Conservation (phyloP, 2,113 vertebrate species). For the Channa argus region DNA sequence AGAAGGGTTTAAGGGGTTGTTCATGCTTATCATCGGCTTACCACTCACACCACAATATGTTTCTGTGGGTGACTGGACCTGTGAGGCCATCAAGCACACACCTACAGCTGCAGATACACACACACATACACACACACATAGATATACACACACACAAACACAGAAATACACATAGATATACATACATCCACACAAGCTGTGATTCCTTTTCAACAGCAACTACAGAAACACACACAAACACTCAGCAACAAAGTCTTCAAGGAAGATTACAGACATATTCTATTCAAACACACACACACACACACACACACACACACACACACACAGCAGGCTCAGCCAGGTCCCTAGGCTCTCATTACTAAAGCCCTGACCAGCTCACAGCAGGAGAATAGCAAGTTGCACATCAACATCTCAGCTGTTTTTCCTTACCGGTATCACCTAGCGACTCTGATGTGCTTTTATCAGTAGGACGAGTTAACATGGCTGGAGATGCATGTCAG, state of each 20-base stretch:
- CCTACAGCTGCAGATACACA: not conserved
- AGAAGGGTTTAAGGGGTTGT: not conserved
- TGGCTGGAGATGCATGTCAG: not conserved
- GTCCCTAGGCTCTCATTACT: constrained; percentile 73
- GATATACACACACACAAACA: not conserved
- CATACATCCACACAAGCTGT: constrained; percentile 3
- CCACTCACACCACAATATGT: constrained; percentile 46
- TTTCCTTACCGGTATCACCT: constrained; percentile 33
- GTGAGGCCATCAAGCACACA: not conserved
- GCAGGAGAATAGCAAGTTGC: constrained; percentile 53
- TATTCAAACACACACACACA: not conserved
- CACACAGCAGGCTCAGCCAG: constrained; percentile 23
- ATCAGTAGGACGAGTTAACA: constrained; percentile 38
- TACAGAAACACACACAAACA: constrained; percentile 14
- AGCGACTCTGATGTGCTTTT: constrained; percentile 49
- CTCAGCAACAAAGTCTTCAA: constrained; percentile 26
- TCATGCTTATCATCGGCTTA: constrained; percentile 61
- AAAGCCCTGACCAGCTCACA: constrained; percentile 48
- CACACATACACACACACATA: not conserved
- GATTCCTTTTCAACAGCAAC: constrained; percentile 9
- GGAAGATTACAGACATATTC: constrained; percentile 28
- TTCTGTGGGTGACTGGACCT: constrained; percentile 35
- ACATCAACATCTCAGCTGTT: constrained; percentile 65
- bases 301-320: constrained; percentile 8
- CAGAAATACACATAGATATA: not conserved